Evolutionary conservation across 2,888 invertebrate species (phyloP), one percentile per base, ranked within the genome.

Genomic region (Leptogaster cylindrica): DNA sequence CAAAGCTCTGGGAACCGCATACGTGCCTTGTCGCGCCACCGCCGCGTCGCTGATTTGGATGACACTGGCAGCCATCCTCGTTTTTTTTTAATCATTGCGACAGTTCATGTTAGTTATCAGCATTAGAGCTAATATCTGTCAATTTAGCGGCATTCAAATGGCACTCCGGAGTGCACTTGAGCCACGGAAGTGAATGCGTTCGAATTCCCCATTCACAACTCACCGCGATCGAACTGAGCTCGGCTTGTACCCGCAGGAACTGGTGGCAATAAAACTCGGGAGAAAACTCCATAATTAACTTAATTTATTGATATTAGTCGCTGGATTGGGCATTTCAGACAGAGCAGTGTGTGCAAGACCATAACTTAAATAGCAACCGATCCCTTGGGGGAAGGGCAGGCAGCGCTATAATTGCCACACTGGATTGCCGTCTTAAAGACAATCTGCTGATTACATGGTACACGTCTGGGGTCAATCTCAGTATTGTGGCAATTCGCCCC

Each of bases 101-200:
- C 16, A 6, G 46, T 12, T 6, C n/a, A 25, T 20, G n/a, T 12
- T 46, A n/a, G 65, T 58, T 65, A 65, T 58, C 68, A 50, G 48
- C 65, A 65, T 68, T 68, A 68, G 68, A 68, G 55, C 68, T 68
- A 68, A 65, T 68, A 68, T 68, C 68, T 68, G 68, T 68, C 68
- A 68, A 65, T 58, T 58, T 50, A 33, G 50, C 25, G n/a, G 68
- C 65, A 68, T 68, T 68, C 68, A 68, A 68, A 65, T 68, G 68
- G 58, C 68, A 65, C 52, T 68, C 55, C 36, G 36, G 16, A 33
- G 20, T 36, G 36, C 55, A 18, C 55, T 36, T 55, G 55, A 51
- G 16, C 16, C 14, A 14, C 6, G 14, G 7, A 50, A 23, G 6
- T 2, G 23, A 28, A 51, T 28, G 16, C 31, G 16, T 46, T 46